phyloP scores from a whole-genome alignment of 92 coral and sea anemone genomes.

The Anthopleura xanthogrammica region DNA sequence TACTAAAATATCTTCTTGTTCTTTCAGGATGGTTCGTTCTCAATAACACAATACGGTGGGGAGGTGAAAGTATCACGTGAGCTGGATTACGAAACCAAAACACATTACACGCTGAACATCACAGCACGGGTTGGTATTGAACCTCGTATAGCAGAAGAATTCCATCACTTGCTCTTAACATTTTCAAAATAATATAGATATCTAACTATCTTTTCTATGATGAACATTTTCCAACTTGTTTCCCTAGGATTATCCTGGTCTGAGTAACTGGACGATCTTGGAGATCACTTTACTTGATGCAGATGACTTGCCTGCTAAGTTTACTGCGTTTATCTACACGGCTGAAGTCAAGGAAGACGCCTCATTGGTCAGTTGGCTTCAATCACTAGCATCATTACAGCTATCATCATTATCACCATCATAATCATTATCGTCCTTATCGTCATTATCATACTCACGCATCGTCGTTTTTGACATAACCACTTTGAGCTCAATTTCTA shows the following conservation, averaged over 20 bases:
- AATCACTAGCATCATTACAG: not conserved
- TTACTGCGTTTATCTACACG: slow-evolving; percentile 19
- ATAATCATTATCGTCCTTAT: no score
- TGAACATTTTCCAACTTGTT: not conserved
- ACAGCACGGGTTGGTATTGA: not conserved
- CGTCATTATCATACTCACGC: not conserved
- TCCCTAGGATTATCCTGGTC: slow-evolving; percentile 28
- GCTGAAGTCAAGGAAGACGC: slow-evolving; percentile 24
- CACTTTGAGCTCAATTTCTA: not conserved
- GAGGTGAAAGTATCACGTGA: slow-evolving; percentile 1
- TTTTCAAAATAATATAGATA: not conserved
- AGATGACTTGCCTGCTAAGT: slow-evolving; percentile 41
- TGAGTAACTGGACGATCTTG: slow-evolving; percentile 36
- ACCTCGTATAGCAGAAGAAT: no score
- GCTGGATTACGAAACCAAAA: slow-evolving; percentile 21
- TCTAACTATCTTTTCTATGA: no score
- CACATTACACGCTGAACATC: slow-evolving; percentile 24
- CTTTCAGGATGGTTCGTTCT: slow-evolving; percentile 15
- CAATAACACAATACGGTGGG: not conserved
- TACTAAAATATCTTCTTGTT: not conserved
- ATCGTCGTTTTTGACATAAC: not conserved
- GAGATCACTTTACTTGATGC: slow-evolving; percentile 18
- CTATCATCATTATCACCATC: not conserved
- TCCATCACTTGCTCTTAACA: not conserved
- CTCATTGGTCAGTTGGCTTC: slow-evolving; percentile 7